A percentile compares a stretch with the other conserved stretches of the same genome.
Evolutionary conservation across 2,113 vertebrate species (phyloP).

Genomic region (Ranitomeya variabilis): DNA sequence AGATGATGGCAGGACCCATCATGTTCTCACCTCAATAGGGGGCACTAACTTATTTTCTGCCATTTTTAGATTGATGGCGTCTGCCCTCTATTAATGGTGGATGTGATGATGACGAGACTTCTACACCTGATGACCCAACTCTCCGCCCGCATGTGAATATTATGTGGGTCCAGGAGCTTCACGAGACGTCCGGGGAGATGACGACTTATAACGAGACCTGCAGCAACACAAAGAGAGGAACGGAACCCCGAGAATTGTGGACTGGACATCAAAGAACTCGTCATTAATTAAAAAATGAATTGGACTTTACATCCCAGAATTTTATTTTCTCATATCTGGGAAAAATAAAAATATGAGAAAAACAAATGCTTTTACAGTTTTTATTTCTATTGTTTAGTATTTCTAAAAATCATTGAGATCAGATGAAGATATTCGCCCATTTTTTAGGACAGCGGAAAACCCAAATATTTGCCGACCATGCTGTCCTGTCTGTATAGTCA

Average conservation of each 20-base stretch:
- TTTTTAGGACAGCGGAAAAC: no score
- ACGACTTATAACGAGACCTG: not conserved
- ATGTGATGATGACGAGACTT: not conserved
- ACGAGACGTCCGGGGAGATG: not conserved
- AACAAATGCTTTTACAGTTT: no score
- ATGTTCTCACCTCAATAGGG: not conserved
- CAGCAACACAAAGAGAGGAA: not conserved
- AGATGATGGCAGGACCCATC: not conserved
- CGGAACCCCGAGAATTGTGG: not conserved
- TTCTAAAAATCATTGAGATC: no score
- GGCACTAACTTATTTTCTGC: not conserved
- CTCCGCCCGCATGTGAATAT: not conserved
- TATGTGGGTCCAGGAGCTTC: not conserved
- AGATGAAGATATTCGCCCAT: no score
- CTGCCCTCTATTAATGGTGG: not conserved
- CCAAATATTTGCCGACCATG: no score
- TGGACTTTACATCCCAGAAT: no score
- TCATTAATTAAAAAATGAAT: no score
- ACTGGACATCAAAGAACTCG: not conserved
- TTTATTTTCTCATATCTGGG: no score
- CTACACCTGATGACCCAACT: not conserved
- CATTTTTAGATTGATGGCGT: not conserved
- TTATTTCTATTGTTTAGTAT: no score
- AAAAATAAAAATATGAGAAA: no score
- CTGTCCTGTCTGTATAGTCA: no score